These are phyloP conservation scores for Tapirus indicus DNA, from an alignment of 2,797 vertebrate genomes.

Conservation along the genomic window DNA sequence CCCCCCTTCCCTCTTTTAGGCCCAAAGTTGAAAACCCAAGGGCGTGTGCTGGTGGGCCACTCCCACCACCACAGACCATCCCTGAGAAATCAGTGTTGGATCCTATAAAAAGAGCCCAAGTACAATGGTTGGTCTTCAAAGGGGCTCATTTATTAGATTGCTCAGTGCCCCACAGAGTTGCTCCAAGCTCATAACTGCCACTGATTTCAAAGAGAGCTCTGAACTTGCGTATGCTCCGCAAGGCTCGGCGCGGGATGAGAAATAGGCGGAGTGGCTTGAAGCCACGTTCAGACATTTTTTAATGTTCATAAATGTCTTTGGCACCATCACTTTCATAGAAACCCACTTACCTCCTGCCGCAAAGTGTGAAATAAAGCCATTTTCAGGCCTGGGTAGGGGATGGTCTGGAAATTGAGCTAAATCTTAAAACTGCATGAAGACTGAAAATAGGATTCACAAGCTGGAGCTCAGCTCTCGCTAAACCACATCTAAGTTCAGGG, in stretches of 20 bases:
- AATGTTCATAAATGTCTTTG: slow-evolving; percentile 80
- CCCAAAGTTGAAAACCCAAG: slow-evolving; percentile 47
- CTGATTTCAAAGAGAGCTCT: slow-evolving; percentile 83
- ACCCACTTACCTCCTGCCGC: slow-evolving; percentile 74
- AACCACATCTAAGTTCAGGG: slow-evolving; percentile 25
- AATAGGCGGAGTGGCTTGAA: slow-evolving; percentile 75
- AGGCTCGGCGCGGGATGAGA: slow-evolving; percentile 62
- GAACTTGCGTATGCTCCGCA: slow-evolving; percentile 71
- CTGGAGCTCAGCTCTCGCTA: background rate
- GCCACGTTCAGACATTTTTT: slow-evolving; percentile 79
- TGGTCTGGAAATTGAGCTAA: slow-evolving; percentile 75
- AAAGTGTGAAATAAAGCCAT: slow-evolving; percentile 75
- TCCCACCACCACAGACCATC: slow-evolving; percentile 42
- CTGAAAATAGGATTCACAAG: slow-evolving; percentile 62
- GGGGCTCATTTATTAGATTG: slow-evolving; percentile 76
- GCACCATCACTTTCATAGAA: slow-evolving; percentile 76
- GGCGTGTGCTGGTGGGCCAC: background rate
- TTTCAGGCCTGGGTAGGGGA: slow-evolving; percentile 68
- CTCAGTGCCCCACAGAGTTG: slow-evolving; percentile 76
- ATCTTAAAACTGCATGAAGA: slow-evolving; percentile 70
- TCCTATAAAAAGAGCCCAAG: slow-evolving; percentile 61
- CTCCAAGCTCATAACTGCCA: slow-evolving; percentile 76
- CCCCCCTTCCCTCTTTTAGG: background rate
- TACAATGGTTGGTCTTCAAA: slow-evolving; percentile 77
- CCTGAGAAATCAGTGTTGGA: slow-evolving; percentile 39